These are phyloP conservation scores for Chrosomus eos DNA, from an alignment of 2,797 vertebrate genomes.

Conservation along the genomic window DNA sequence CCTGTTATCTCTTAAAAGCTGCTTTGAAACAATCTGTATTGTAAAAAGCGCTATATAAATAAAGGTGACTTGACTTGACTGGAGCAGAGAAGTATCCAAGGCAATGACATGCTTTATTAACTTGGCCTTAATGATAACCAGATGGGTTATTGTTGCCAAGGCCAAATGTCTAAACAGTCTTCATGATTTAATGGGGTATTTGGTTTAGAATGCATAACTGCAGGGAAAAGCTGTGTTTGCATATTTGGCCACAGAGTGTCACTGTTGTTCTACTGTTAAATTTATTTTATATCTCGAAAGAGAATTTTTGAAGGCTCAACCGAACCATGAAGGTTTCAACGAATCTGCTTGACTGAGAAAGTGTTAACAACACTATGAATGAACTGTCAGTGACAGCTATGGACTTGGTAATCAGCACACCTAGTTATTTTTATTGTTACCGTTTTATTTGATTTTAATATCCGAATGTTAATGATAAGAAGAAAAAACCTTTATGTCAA, in stretches of 20 bases:
- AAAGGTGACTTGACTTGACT: no score
- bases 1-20: no score
- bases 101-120: conserved; percentile 12
- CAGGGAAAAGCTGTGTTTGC: neutral
- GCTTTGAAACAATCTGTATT: no score
- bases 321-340: neutral
- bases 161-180: conserved; percentile 8
- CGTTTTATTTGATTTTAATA: neutral
- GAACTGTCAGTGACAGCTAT: no score
- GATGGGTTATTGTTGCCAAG: conserved; percentile 6
- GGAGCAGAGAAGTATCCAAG: neutral
- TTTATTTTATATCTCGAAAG: neutral
- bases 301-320: neutral
- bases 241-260: conserved; percentile 39
- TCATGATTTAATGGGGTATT: neutral
- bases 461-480: neutral
- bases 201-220: neutral
- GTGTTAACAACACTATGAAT: neutral
- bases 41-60: no score
- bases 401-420: neutral
- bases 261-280: conserved; percentile 16
- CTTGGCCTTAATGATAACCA: conserved; percentile 26
- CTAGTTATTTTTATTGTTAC: neutral
- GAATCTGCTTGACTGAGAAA: neutral
- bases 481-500: neutral